A percentile compares a stretch with the other conserved stretches of the same genome.
These are phyloP conservation scores for Hydroisotoma schaefferi DNA, from an alignment of 2,888 invertebrate species.

Conservation along the genomic window DNA sequence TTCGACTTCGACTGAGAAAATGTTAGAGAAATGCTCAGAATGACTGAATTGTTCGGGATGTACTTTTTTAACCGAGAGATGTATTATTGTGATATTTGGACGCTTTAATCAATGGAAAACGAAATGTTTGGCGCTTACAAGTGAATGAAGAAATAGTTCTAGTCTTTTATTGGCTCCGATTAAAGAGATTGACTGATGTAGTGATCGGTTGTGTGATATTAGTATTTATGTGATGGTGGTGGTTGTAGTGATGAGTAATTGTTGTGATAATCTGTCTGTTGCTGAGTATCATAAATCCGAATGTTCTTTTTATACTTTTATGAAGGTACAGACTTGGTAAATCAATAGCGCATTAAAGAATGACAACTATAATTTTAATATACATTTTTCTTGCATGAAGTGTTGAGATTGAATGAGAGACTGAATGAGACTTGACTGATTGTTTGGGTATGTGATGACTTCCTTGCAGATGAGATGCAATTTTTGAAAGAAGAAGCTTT, in stretches of 20 bases:
- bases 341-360: neutral
- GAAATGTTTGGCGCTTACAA: neutral
- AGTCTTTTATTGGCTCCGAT: neutral
- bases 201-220: slow-evolving; percentile 1
- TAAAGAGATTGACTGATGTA: neutral
- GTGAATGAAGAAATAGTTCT: slow-evolving; percentile 1
- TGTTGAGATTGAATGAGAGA: slow-evolving; percentile 1
- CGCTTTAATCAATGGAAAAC: slow-evolving; percentile 5
- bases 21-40: neutral
- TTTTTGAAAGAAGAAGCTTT: slow-evolving; percentile 29
- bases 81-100: slow-evolving; percentile 9
- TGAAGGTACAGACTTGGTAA: neutral
- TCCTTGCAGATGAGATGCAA: slow-evolving; percentile 48
- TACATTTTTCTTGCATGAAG: neutral
- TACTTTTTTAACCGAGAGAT: neutral
- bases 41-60: neutral
- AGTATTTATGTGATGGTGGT: slow-evolving; percentile 1
- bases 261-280: neutral
- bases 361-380: neutral
- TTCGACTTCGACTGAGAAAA: neutral
- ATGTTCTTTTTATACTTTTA: neutral
- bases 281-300: neutral
- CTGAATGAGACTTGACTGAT: slow-evolving; percentile 31
- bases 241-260: neutral
- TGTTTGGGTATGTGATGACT: slow-evolving; percentile 45